Evolutionary conservation across 2,888 invertebrate species (phyloP).

Genomic region (Nomada fabriciana): DNA sequence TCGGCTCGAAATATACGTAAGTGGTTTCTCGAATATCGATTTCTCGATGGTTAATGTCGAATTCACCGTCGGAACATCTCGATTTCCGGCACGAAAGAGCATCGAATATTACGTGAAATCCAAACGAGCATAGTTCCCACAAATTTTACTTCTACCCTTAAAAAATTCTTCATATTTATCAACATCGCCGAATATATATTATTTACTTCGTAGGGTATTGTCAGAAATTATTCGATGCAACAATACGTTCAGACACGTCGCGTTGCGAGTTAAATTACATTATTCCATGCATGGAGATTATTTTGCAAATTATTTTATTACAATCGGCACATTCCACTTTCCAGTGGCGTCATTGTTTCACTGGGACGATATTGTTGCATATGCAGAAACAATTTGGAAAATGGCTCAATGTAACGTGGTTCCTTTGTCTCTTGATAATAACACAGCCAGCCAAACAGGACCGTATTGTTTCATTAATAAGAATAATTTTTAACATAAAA

Average conservation of each 20-base stretch:
- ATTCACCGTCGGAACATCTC: constrained; percentile 30
- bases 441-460: not conserved
- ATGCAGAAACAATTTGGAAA: constrained; percentile 3
- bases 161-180: not conserved
- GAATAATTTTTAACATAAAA: not conserved
- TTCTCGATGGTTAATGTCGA: constrained; percentile 42
- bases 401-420: not conserved
- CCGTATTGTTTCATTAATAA: not conserved
- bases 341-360: not conserved
- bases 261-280: not conserved
- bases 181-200: too few relatives aligned
- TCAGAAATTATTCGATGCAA: not conserved
- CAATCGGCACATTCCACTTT: not conserved
- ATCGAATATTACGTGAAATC: constrained; percentile 24
- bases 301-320: not conserved
- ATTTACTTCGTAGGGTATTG: too few relatives aligned
- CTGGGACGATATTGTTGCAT: not conserved
- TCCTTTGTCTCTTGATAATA: not conserved
- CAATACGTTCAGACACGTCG: not conserved
- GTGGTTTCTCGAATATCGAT: constrained; percentile 40
- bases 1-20: constrained; percentile 4
- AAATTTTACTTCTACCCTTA: not conserved
- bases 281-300: not conserved
- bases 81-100: constrained; percentile 45
- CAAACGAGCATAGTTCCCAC: not conserved